phyloP scores from a whole-genome alignment of 2,113 vertebrate species.

The Pristiophorus japonicus region DNA sequence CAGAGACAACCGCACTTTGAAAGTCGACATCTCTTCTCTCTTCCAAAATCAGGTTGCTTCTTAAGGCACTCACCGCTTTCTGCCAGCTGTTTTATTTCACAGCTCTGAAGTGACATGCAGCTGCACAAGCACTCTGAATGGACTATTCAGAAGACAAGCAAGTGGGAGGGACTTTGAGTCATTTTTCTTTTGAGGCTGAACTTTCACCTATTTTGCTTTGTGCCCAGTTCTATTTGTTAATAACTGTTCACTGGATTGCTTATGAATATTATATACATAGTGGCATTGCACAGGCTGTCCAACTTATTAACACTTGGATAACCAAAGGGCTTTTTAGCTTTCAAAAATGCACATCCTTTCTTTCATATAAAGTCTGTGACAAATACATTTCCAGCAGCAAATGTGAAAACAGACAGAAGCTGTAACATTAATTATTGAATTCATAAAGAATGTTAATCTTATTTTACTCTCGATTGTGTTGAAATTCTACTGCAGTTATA shows the following conservation, averaged over 20 bases:
- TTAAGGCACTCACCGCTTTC: background rate
- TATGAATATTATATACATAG: background rate
- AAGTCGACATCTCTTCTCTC: background rate
- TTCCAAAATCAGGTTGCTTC: background rate
- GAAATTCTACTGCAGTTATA: background rate
- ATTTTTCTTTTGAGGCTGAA: background rate
- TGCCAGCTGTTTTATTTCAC: constrained; percentile 24
- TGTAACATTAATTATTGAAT: background rate
- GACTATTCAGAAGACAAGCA: background rate
- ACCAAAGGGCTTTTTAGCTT: background rate
- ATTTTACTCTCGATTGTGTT: background rate
- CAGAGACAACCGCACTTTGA: background rate
- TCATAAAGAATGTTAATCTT: background rate
- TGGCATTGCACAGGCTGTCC: background rate
- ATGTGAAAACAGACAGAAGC: background rate
- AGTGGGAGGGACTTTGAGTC: constrained; percentile 4
- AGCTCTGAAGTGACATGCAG: background rate
- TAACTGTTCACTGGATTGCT: background rate
- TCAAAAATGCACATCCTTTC: background rate
- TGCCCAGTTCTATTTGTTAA: background rate
- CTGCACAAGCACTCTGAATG: background rate
- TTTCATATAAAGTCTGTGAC: background rate
- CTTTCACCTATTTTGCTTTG: constrained; percentile 21
- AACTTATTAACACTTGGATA: background rate
- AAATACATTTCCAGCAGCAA: background rate